A percentile compares a stretch with the other conserved stretches of the same genome.
These are phyloP conservation scores for Microcebus jonahi DNA, from an alignment of 2,113 vertebrate species.

Conservation along the genomic window DNA sequence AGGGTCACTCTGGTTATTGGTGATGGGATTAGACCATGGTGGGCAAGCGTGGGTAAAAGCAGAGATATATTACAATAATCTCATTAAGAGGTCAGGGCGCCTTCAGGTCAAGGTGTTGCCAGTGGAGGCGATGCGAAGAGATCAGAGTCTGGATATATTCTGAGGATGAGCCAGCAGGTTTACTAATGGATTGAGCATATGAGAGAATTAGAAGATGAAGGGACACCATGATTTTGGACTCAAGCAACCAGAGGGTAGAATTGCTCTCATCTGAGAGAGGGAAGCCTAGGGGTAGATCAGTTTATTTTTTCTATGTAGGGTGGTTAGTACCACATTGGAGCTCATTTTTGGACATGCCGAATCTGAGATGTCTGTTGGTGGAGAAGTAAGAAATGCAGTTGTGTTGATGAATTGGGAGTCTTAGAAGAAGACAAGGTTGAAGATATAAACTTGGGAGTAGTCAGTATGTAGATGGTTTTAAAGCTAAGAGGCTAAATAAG, in stretches of 20 bases:
- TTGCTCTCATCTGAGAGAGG: not conserved
- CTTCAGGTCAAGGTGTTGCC: not conserved
- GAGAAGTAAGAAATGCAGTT: not conserved
- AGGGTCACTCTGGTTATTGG: not conserved
- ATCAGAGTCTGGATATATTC: not conserved
- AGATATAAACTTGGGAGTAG: not conserved
- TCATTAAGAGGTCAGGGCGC: not conserved
- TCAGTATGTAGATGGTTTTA: not conserved
- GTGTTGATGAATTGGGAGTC: not conserved
- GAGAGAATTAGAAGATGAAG: not conserved
- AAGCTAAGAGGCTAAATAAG: not conserved
- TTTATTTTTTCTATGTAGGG: not conserved
- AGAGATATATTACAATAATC: not conserved
- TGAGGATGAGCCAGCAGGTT: not conserved
- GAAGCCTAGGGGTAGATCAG: not conserved
- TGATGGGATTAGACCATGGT: not conserved
- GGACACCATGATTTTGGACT: not conserved
- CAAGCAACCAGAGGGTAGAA: not conserved
- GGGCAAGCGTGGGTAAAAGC: not conserved
- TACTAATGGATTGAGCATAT: not conserved
- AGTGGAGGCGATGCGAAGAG: not conserved
- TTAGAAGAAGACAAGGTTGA: not conserved
- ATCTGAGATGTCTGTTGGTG: not conserved
- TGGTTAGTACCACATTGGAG: not conserved
- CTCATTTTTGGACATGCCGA: not conserved